A percentile compares a stretch with the other conserved stretches of the same genome.
Conservation (phyloP, 2,888 invertebrate species). For the Byasa hedistus region DNA sequence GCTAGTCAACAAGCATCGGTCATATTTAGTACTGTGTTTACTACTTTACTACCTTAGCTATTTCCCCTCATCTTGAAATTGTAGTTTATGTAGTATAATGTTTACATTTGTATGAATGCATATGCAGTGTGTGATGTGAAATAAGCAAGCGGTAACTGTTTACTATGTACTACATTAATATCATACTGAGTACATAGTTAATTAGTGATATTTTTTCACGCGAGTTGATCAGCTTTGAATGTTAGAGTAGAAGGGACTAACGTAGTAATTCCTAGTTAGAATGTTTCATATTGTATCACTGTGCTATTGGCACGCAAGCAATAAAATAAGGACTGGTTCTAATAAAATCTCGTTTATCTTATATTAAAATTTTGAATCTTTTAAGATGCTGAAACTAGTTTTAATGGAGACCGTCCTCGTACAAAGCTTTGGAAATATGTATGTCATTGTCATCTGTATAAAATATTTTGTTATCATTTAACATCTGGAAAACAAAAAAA, state of each 20-base stretch:
- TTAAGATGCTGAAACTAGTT: conserved; percentile 30
- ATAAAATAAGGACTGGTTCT: conserved; percentile 44
- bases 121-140: conserved; percentile 36
- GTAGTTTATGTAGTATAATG: not conserved
- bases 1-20: conserved; percentile 50
- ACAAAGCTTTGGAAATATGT: conserved; percentile 18
- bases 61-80: conserved; percentile 42
- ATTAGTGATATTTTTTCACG: conserved; percentile 71
- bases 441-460: conserved; percentile 9
- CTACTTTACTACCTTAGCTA: conserved; percentile 35
- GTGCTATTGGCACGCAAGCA: conserved; percentile 47
- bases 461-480: not conserved
- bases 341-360: conserved; percentile 30
- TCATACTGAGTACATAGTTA: conserved; percentile 43
- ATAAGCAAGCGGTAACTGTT: conserved; percentile 41
- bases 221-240: conserved; percentile 66
- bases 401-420: conserved; percentile 38
- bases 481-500: not conserved
- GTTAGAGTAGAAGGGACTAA: conserved; percentile 57
- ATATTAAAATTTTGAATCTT: conserved; percentile 29
- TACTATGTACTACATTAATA: conserved; percentile 37
- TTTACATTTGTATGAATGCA: conserved; percentile 11
- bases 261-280: conserved; percentile 53
- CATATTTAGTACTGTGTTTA: conserved; percentile 44
- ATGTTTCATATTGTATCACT: conserved; percentile 44